Evolutionary conservation across 1,140 invertebrate species (phyloP), one percentile per base, ranked within the genome.

Genomic region (Phthorimaea operculella): DNA sequence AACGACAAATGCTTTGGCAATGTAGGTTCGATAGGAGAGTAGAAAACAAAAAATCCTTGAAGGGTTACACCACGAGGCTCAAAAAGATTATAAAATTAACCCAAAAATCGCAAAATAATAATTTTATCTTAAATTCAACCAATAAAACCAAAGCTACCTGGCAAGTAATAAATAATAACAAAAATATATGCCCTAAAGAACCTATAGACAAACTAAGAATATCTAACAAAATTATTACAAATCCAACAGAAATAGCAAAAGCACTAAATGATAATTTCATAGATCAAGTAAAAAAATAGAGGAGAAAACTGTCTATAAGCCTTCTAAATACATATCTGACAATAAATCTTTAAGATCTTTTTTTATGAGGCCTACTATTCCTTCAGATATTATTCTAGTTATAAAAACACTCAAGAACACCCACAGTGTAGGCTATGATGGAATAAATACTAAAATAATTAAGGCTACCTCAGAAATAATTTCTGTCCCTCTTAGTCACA

Each of bases 361-460:
- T 18, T 55, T 52, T 39, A 55, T 55, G 28, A 48, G 16, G 15
- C 52, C 52, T 4, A 28, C 14, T 10, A 33, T 39, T 21, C 33
- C 58, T 21, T 9, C 34, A 47, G 53, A 55, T 17, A 60, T 60
- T 16, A 44, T 10, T 47, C 5, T 7, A 51, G 52, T 55, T 21
- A 55, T 59, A 36, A 54, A 52, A 33, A 33, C 45, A 8, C 34
- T 59, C 4, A 59, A 59, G 39, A 59, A 59, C 42, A 59, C 57
- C 4, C 39, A 50, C 34, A 59, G 58, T 33, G 53, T 52, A 11
- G 58, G 52, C 10, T 52, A 55, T 36, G 58, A 59, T 59, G 49
- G 21, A 11, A 52, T 59, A n/a, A 14, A 4, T 51, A 59, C 58
- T 16, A 51, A 55, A 14, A 39, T 55, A 12, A 21, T 60, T n/a